A percentile compares a stretch with the other conserved stretches of the same genome.
phyloP scores from a whole-genome alignment of 2,113 vertebrate genomes.

The Chionis minor region DNA sequence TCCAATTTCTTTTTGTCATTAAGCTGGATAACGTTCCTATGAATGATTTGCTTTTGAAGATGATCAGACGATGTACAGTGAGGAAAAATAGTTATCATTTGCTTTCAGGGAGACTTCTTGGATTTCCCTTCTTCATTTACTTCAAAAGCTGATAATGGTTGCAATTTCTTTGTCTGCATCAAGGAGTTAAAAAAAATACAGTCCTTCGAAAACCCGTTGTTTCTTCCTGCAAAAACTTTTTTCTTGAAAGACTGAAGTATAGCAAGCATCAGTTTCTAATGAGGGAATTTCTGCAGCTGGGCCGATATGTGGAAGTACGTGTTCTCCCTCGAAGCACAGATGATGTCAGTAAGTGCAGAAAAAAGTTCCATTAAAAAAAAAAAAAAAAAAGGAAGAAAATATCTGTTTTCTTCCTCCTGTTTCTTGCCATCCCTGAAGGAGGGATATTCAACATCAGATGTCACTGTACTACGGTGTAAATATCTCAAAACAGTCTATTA shows the following conservation, averaged over 20 bases:
- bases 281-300: neutral
- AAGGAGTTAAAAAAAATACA: neutral
- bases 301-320: neutral
- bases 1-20: neutral
- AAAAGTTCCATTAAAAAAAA: neutral
- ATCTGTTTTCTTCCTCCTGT: neutral
- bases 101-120: neutral
- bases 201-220: neutral
- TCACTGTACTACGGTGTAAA: neutral
- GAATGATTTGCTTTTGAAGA: neutral
- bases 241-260: neutral
- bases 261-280: neutral
- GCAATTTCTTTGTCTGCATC: neutral
- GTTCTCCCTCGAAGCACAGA: neutral
- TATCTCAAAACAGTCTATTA: neutral
- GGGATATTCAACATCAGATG: neutral
- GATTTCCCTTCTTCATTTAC: neutral
- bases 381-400: neutral
- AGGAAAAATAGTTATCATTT: neutral
- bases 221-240: neutral
- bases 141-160: neutral
- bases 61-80: neutral
- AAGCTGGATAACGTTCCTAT: neutral
- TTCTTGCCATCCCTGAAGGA: neutral
- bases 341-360: neutral